Conservation (phyloP, 2,888 invertebrate species). For the Nipponacmea schrenckii region DNA sequence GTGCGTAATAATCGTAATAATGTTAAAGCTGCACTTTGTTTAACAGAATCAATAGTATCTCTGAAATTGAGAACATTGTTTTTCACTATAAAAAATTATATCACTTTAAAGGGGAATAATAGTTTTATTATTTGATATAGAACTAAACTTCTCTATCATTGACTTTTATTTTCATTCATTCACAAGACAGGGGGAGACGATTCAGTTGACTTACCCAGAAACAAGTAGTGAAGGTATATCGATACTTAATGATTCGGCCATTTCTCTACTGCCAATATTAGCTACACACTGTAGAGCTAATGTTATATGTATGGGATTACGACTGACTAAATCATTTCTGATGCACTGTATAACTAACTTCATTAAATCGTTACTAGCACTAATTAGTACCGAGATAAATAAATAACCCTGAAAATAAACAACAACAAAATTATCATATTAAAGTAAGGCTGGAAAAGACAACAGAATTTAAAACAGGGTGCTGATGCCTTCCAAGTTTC, state of each 20-base stretch:
- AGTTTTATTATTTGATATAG: background rate
- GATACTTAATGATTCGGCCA: constrained; percentile 99
- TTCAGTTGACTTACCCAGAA: constrained; percentile 78
- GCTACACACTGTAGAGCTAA: constrained; percentile 99
- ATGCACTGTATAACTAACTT: constrained; percentile 99
- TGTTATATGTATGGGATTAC: constrained; percentile 97
- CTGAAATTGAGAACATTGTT: constrained; percentile 69
- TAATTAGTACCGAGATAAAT: constrained; percentile 99
- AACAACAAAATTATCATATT: background rate
- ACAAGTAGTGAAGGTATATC: constrained; percentile 98
- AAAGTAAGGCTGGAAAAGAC: no score
- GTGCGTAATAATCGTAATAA: constrained; percentile 92
- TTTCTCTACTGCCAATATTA: constrained; percentile 98
- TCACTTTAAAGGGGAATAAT: no score
- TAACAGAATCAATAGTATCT: constrained; percentile 99
- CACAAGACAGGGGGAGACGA: no score
- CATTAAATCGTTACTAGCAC: constrained; percentile 98
- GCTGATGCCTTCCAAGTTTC: no score
- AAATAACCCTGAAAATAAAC: constrained; percentile 86
- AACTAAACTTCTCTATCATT: background rate
- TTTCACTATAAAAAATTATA: background rate
- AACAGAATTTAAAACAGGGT: no score
- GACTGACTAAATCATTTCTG: constrained; percentile 93
- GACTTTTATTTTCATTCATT: background rate
- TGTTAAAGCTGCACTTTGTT: constrained; percentile 98